Evolutionary conservation across 1,140 invertebrate genomes (phyloP).

Genomic region (Bombyx mori): ASM3026992v2 NC_085123.1:5676001-5676500

Average conservation of each 20-base stretch:
- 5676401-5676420: too few relatives aligned
- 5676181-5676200: constrained; percentile 93
- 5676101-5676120: constrained; percentile 94
- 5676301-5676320: constrained; percentile 77
- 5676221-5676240: constrained; percentile 97
- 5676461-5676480: too few relatives aligned
- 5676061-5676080: constrained; percentile 94
- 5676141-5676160: constrained; percentile 78
- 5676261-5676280: constrained; percentile 86
- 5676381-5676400: too few relatives aligned
- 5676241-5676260: constrained; percentile 90
- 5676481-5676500: too few relatives aligned
- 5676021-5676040: constrained; percentile 93
- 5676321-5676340: constrained; percentile 7
- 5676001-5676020: constrained; percentile 77
- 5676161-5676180: constrained; percentile 80
- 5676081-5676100: constrained; percentile 89
- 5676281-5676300: constrained; percentile 81
- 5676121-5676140: constrained; percentile 99
- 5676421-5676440: too few relatives aligned
- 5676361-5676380: too few relatives aligned
- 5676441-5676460: too few relatives aligned
- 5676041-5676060: constrained; percentile 88
- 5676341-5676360: too few relatives aligned
- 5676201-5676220: constrained; percentile 93